Evolutionary conservation across 2,113 vertebrate genomes (phyloP).

Genomic region (Alethe diademata): DNA sequence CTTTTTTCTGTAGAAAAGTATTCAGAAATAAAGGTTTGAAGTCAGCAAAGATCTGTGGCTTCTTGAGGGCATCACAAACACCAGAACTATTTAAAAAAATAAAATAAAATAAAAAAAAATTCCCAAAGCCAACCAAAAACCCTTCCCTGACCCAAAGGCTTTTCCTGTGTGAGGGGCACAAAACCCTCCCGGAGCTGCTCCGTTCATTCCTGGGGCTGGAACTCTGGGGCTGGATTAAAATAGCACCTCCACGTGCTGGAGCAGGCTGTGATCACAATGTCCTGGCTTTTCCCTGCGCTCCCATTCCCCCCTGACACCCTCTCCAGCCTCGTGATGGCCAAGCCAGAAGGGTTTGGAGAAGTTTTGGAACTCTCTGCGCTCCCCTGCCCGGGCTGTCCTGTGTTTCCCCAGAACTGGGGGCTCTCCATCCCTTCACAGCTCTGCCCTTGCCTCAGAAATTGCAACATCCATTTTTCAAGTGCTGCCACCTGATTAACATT

Average conservation of each 20-base stretch:
- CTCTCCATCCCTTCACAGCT: fast-evolving
- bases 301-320: neutral
- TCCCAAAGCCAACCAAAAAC: fast-evolving
- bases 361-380: neutral
- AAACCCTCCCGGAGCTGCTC: neutral
- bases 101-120: neutral
- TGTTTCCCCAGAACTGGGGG: neutral
- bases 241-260: neutral
- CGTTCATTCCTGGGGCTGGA: neutral
- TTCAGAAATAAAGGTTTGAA: neutral
- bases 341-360: neutral
- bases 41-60: neutral
- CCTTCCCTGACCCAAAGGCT: neutral
- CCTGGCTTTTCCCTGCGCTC: neutral
- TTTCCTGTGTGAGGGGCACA: neutral
- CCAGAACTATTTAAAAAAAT: too few relatives aligned
- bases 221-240: neutral
- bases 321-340: neutral
- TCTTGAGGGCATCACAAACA: neutral
- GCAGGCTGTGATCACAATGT: neutral
- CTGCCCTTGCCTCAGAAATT: neutral
- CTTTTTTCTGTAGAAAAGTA: neutral
- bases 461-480: neutral
- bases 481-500: neutral
- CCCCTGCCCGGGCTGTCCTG: neutral